Percentiles rank a stretch among this genome's conserved stretches.
Evolutionary conservation across 2,888 invertebrate genomes (phyloP).

Genomic region (Macropis europaea): DNA sequence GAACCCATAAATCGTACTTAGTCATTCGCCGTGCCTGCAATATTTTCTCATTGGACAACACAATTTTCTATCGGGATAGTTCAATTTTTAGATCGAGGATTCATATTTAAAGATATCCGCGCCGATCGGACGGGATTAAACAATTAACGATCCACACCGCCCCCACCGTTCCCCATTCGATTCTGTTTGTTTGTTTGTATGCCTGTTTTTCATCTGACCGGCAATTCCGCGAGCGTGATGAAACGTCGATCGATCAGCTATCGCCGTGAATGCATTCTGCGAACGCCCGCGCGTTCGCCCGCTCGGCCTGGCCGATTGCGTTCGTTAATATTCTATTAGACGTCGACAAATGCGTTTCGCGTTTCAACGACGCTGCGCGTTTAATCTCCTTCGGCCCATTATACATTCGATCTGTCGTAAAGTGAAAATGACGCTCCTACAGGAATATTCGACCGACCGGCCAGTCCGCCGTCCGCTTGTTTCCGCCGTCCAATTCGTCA

Average conservation of each 20-base stretch:
- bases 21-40: slow-evolving; percentile 15
- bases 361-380: slow-evolving; percentile 60
- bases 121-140: slow-evolving; percentile 49
- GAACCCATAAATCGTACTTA: slow-evolving; percentile 47
- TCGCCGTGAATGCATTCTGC: slow-evolving; percentile 47
- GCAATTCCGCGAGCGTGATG: slow-evolving; percentile 43
- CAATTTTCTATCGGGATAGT: slow-evolving; percentile 50
- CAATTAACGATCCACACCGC: slow-evolving; percentile 39
- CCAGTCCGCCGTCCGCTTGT: too few species aligned
- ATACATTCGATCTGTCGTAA: slow-evolving; percentile 61
- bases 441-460: too few species aligned
- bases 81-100: slow-evolving; percentile 40
- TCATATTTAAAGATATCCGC: slow-evolving; percentile 54
- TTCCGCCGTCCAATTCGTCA: too few species aligned
- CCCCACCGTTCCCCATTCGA: neutral
- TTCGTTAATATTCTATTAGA: slow-evolving; percentile 58
- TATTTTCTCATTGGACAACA: slow-evolving; percentile 36
- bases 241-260: slow-evolving; percentile 49
- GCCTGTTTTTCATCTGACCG: slow-evolving; percentile 43
- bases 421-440: slow-evolving; percentile 33
- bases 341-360: slow-evolving; percentile 60
- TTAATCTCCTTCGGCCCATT: slow-evolving; percentile 68
- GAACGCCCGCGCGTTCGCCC: slow-evolving; percentile 5
- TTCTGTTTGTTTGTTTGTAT: neutral
- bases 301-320: slow-evolving; percentile 35